Percentiles rank a stretch among this genome's conserved stretches.
Conservation (phyloP, 2,797 vertebrate genomes). For the Gadopsis bispinosus region DNA sequence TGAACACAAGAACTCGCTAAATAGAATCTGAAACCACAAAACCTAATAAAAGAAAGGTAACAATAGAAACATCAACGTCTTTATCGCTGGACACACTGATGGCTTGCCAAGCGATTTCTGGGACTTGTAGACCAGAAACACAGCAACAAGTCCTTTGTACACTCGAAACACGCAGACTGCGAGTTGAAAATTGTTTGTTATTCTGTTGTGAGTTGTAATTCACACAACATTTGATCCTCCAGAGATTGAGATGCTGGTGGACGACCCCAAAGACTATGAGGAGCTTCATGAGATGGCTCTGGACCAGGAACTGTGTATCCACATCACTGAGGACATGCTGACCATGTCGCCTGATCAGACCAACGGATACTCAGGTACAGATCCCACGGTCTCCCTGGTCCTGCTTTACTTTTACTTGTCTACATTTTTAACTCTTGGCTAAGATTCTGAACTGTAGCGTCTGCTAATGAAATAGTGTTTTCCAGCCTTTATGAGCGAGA, state of each 20-base stretch:
- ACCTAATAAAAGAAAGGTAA: no score
- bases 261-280: slow-evolving; percentile 97
- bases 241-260: slow-evolving; percentile 99
- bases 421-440: background rate
- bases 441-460: background rate
- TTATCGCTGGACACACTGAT: background rate
- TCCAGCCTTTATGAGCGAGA: no score
- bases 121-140: background rate
- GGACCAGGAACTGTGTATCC: slow-evolving; percentile 96
- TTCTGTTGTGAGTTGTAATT: background rate
- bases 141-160: background rate
- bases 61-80: no score
- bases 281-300: slow-evolving; percentile 90
- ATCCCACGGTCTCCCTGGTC: rapidly evolving
- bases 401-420: background rate
- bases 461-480: background rate
- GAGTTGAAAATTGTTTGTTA: background rate
- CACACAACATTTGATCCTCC: slow-evolving; percentile 16
- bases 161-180: background rate
- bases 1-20: background rate
- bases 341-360: slow-evolving; percentile 88
- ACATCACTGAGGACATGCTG: slow-evolving; percentile 99
- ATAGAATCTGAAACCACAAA: background rate
- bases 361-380: slow-evolving; percentile 93
- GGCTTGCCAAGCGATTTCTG: background rate